Percentiles rank a stretch among this genome's conserved stretches.
phyloP scores from a whole-genome alignment of 2,797 vertebrate species.

The Erpetoichthys calabaricus region DNA sequence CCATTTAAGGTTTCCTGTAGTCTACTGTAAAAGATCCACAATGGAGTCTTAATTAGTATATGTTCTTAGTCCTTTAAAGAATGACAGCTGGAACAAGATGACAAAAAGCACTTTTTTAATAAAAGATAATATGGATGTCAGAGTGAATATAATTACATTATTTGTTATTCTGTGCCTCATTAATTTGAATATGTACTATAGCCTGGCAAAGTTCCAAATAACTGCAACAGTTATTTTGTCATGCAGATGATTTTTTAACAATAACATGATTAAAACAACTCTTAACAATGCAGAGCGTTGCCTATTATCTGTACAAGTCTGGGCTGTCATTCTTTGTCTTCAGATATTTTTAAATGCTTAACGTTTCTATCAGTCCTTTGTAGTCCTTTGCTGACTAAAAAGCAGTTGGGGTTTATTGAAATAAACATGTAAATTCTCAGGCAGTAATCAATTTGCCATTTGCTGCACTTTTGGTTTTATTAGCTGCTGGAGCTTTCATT shows the following conservation, averaged over 20 bases:
- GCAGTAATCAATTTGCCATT: too few species aligned
- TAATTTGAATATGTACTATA: conserved; percentile 17
- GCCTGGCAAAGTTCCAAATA: too few species aligned
- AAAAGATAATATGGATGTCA: conserved; percentile 30
- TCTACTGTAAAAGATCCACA: neutral
- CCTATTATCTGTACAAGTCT: neutral
- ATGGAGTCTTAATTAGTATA: neutral
- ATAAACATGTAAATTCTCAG: too few species aligned
- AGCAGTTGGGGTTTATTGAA: too few species aligned
- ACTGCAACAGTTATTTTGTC: conserved; percentile 5
- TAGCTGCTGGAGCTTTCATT: too few species aligned
- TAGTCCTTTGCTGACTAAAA: too few species aligned
- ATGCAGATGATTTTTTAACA: conserved; percentile 11
- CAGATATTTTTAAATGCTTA: too few species aligned
- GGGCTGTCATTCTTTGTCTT: too few species aligned
- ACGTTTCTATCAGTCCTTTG: too few species aligned
- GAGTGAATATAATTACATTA: conserved; percentile 31
- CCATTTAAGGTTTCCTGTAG: neutral
- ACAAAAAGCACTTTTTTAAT: neutral
- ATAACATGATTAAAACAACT: conserved; percentile 9
- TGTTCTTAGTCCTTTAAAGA: neutral
- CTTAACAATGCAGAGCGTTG: neutral
- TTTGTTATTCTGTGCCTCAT: conserved; percentile 19
- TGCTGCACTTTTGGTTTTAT: too few species aligned
- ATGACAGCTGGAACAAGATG: neutral